Evolutionary conservation across 2,797 vertebrate species (phyloP), one percentile per base, ranked within the genome.

Genomic region (Cirrhinus molitorella): DNA sequence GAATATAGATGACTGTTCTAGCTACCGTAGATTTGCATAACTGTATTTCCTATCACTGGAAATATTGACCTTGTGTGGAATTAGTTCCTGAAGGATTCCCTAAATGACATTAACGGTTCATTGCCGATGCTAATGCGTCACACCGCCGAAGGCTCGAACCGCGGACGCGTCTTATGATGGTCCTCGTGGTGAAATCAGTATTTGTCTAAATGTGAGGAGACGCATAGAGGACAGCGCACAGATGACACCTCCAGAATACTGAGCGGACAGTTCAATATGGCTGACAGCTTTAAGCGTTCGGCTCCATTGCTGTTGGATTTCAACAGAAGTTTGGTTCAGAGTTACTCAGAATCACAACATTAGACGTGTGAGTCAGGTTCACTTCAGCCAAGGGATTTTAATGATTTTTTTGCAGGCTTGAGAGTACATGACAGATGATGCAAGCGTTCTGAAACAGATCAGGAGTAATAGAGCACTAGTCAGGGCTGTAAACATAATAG

Each of bases 11-110:
- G 75, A 45, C 16, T 13, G n/a, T 23, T 68, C 37, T 43, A n/a
- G 78, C 67, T 84, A 53, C 28, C n/a, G 83, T 45, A 90, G 89
- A 92, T 92, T 90, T 90, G 79, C 61, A 82, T 80, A 91, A 90
- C 89, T 91, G 86, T 87, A 85, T 89, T 88, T 89, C 88, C 86
- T 86, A 86, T 89, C 87, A 87, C 73, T 23, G 73, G 72, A 86
- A 85, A 86, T 86, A 89, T 80, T 59, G 84, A 66, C 81, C 76
- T 34, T 77, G 67, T 81, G 88, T 88, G 88, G 85, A 90, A 75
- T 88, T 83, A 90, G 89, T 86, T 89, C 88, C 88, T 45, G 51
- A 81, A 88, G 88, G 88, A 89, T 83, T 88, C 84, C 82, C 80
- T 74, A 84, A 87, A 89, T 87, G 87, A 87, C 83, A 66, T 90